These are phyloP conservation scores for Murina feae DNA, from an alignment of 2,113 vertebrate species.

Conservation along the genomic window DNA sequence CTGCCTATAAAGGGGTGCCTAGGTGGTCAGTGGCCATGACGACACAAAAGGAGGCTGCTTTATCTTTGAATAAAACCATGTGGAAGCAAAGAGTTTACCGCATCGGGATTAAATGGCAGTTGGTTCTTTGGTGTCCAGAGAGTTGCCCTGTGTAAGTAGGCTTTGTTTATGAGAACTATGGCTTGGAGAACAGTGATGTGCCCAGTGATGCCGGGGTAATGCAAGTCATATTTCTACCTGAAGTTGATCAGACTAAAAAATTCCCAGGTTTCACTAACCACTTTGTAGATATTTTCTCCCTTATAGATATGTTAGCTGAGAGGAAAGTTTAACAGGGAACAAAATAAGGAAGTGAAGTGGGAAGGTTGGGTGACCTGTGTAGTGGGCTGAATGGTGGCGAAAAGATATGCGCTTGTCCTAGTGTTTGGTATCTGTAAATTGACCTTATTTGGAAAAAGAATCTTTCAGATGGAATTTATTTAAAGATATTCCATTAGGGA, in stretches of 20 bases:
- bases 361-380: neutral
- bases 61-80: accelerated
- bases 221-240: neutral
- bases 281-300: too few relatives aligned
- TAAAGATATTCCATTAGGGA: neutral
- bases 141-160: neutral
- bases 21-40: neutral
- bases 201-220: too few relatives aligned
- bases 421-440: too few relatives aligned
- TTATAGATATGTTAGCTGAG: accelerated
- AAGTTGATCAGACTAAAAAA: neutral
- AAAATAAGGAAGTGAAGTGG: accelerated
- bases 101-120: accelerated
- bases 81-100: neutral
- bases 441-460: neutral
- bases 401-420: accelerated
- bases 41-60: accelerated
- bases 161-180: too few relatives aligned
- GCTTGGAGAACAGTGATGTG: neutral
- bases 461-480: neutral
- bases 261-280: too few relatives aligned
- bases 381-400: accelerated
- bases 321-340: neutral
- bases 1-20: neutral
- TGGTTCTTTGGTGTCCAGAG: neutral